Conservation (phyloP, 2,113 vertebrate species). For the Thinocorus orbignyianus region DNA sequence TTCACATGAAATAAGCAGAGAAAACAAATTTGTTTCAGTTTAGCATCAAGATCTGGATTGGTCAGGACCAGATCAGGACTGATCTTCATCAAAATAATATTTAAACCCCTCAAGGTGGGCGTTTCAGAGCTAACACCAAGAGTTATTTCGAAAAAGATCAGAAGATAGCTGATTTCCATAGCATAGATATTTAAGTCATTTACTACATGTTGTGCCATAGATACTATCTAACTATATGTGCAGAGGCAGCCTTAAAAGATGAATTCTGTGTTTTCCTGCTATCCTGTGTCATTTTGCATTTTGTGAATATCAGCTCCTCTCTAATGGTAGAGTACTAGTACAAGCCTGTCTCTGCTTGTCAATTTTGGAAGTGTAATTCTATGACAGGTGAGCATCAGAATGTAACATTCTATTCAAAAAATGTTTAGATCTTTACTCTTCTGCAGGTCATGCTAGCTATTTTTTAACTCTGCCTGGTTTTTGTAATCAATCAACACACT, state of each 20-base stretch:
- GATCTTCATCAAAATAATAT: neutral
- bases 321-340: neutral
- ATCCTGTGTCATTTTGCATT: too few species aligned
- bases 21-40: neutral
- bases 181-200: neutral
- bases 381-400: conserved; percentile 4
- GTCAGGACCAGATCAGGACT: neutral
- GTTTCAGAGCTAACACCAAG: neutral
- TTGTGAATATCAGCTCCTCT: neutral
- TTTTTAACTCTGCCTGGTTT: neutral
- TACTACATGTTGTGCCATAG: neutral
- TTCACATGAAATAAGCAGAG: neutral
- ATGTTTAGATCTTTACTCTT: conserved; percentile 8
- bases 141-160: neutral
- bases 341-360: neutral
- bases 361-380: neutral
- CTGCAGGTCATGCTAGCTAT: neutral
- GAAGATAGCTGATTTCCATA: neutral
- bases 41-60: neutral
- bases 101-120: neutral
- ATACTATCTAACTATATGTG: neutral
- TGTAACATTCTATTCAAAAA: neutral
- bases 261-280: neutral
- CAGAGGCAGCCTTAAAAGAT: neutral
- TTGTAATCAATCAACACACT: neutral